Conservation (phyloP, 2,797 vertebrate species). For the Podarcis lilfordi region DNA sequence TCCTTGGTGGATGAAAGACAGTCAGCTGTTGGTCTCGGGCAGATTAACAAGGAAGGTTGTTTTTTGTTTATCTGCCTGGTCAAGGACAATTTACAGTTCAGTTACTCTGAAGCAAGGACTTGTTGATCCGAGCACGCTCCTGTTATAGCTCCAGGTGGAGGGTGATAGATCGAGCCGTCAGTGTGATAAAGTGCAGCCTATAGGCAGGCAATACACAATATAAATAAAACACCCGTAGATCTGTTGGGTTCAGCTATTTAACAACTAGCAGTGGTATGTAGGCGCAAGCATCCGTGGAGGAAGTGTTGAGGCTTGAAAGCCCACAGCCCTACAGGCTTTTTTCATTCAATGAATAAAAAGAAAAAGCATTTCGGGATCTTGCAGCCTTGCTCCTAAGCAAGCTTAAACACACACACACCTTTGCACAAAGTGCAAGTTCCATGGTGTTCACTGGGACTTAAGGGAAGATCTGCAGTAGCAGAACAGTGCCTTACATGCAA, state of each 20-base stretch:
- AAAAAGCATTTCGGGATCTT: not conserved
- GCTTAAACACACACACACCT: not conserved
- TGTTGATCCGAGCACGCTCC: conserved; percentile 74
- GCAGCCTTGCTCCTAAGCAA: not conserved
- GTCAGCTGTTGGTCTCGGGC: conserved; percentile 65
- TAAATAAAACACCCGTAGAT: conserved; percentile 75
- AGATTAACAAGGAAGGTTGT: conserved; percentile 74
- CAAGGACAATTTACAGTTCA: conserved; percentile 80
- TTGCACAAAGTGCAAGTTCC: not conserved
- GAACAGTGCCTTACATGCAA: not conserved
- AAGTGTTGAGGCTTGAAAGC: conserved; percentile 36
- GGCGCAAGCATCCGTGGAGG: conserved; percentile 16
- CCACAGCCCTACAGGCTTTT: rapidly evolving
- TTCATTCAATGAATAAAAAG: not conserved
- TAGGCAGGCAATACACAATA: conserved; percentile 59
- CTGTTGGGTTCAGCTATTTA: conserved; percentile 64
- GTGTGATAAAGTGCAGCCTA: conserved; percentile 68
- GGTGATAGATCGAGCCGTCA: conserved; percentile 78
- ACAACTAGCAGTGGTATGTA: conserved; percentile 40
- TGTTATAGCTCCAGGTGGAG: conserved; percentile 72
- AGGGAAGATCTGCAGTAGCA: not conserved
- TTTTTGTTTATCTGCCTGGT: conserved; percentile 76
- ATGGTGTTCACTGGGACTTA: not conserved
- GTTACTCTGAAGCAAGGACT: conserved; percentile 76
- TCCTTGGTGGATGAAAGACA: conserved; percentile 49